A percentile compares a stretch with the other conserved stretches of the same genome.
Evolutionary conservation across 2,113 vertebrate species (phyloP).

Genomic region (Atractosteus spatula): DNA sequence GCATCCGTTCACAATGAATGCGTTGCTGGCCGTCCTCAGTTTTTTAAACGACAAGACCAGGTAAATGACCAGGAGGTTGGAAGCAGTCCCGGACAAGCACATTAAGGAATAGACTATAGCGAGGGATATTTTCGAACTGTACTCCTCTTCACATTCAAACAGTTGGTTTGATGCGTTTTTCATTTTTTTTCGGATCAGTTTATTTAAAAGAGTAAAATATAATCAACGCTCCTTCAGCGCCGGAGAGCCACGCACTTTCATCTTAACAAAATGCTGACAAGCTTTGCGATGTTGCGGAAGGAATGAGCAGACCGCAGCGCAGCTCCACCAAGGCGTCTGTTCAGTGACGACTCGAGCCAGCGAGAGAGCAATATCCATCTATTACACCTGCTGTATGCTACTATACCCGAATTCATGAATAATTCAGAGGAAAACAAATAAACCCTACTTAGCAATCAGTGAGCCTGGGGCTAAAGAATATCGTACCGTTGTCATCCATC

Average conservation of each 20-base stretch:
- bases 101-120: constrained; percentile 72
- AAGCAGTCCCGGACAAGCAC: constrained; percentile 73
- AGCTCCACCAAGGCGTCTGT: constrained; percentile 14
- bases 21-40: constrained; percentile 81
- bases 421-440: constrained; percentile 1
- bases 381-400: neutral
- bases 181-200: constrained; percentile 22
- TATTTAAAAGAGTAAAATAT: neutral
- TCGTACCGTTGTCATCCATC: too few species aligned
- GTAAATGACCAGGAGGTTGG: constrained; percentile 81
- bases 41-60: constrained; percentile 80
- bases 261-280: neutral
- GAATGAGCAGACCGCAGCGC: neutral
- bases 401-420: constrained; percentile 9
- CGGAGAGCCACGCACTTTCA: neutral
- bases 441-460: too few species aligned
- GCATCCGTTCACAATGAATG: constrained; percentile 83
- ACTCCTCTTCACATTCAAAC: constrained; percentile 65
- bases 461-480: neutral
- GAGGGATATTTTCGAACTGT: constrained; percentile 66
- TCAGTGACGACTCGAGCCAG: constrained; percentile 10
- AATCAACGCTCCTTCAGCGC: neutral
- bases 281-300: constrained; percentile 15
- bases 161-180: constrained; percentile 43
- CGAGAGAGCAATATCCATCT: neutral